Base-by-base conservation (phyloP, 2,797 vertebrate genomes). In the Carcharodon carcharias region DNA sequence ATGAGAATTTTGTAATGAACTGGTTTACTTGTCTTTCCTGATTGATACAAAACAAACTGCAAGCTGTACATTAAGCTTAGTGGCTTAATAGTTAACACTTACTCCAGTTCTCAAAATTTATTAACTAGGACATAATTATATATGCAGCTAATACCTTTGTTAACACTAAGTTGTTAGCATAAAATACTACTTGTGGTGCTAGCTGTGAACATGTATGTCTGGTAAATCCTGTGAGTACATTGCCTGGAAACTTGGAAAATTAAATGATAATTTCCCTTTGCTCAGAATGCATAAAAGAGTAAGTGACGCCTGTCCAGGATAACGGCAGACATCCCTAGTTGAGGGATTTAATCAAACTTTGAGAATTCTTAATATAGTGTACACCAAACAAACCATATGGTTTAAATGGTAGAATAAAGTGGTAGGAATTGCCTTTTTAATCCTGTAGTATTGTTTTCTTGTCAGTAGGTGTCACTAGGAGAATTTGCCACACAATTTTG, bases 391-490 rank as follows among this genome's bases (percentile, higher is more conserved):
- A 85, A 85, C 40, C 8, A 45, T 45, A 45, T 93, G 9, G 61
- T 93, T n/a, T 93, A 28, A 93, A 45, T 93, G 67, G 61, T 50
- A 93, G 23, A 67, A 9, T 93, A 26, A 26, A 67, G 63, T 45
- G n/a, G 67, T 3, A 11, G 35, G 6, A 67, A 45, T 45, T n/a
- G 23, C 63, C 14, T 40, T 93, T 93, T 65, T 67, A 93, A 50
- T 93, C n/a, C 21, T 93, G 91, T 45, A 67, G n/a, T 93, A 67
- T 95, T 73, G 69, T 4, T 35, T 73, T 77, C 71, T 56, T 73
- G 71, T 95, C 94, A 95, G 94, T 95, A 95, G 94, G 94, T 95
- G 94, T 95, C 94, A 95, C 58, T 95, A 95, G 69, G 69, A 54
- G 94, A 77, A 56, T 77, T 56, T 77, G 50, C 54, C 67, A 58